phyloP scores from a whole-genome alignment of 1,140 invertebrate species.

The Heliconius melpomene region DNA sequence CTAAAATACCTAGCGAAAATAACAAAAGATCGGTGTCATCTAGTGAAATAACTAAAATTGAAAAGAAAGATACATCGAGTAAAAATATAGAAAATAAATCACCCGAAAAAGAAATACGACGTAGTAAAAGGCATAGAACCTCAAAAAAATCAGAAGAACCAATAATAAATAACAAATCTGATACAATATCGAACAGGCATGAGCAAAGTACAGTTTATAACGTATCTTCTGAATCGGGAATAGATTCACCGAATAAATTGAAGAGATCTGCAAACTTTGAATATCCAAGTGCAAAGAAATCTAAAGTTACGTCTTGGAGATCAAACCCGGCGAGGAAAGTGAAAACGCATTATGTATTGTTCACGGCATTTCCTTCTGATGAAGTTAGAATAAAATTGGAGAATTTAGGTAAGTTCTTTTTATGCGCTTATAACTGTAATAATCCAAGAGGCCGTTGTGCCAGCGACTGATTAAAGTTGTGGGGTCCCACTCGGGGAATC shows the following conservation, averaged over 20 bases:
- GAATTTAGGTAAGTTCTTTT: conserved; percentile 58
- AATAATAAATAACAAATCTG: conserved; percentile 23
- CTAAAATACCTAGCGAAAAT: neutral
- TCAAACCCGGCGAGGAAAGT: conserved; percentile 46
- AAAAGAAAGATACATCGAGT: conserved; percentile 2
- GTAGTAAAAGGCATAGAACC: conserved; percentile 49
- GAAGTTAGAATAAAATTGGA: conserved; percentile 58
- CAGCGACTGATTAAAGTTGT: too few species aligned
- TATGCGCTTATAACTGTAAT: too few species aligned
- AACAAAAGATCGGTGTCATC: neutral
- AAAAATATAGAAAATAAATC: conserved; percentile 13
- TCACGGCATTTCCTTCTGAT: conserved; percentile 63
- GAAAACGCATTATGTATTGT: conserved; percentile 55
- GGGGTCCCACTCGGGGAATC: too few species aligned
- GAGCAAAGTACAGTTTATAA: conserved; percentile 61
- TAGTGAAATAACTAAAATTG: neutral
- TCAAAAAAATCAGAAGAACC: conserved; percentile 24
- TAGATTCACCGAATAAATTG: conserved; percentile 42
- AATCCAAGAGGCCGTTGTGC: too few species aligned
- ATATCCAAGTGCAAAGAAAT: conserved; percentile 50
- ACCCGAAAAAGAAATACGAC: conserved; percentile 46
- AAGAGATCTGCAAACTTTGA: conserved; percentile 48
- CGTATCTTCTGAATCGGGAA: conserved; percentile 47
- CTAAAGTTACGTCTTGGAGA: conserved; percentile 36
- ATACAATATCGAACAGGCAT: conserved; percentile 18